phyloP scores from a whole-genome alignment of 2,797 vertebrate species.

The Onychomys torridus region DNA sequence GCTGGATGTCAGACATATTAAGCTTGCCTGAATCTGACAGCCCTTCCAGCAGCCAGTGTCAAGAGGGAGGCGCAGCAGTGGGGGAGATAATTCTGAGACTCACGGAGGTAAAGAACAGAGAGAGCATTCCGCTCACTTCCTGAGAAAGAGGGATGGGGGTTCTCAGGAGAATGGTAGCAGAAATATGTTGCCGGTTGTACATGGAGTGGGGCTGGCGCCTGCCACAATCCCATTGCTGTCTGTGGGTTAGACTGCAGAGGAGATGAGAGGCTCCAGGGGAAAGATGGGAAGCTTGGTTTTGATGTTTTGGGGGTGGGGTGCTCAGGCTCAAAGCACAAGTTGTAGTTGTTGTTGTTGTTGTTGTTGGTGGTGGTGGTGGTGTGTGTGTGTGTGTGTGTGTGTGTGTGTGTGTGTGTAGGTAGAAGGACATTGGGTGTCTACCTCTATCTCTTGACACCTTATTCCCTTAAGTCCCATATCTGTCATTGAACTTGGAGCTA shows the following conservation, averaged over 20 bases:
- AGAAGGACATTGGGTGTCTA: neutral
- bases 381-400: neutral
- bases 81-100: slow-evolving; percentile 19
- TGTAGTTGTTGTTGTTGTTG: neutral
- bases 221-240: neutral
- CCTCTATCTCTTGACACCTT: neutral
- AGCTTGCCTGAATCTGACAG: slow-evolving; percentile 51
- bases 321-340: neutral
- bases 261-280: neutral
- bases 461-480: neutral
- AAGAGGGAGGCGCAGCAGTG: neutral
- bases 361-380: neutral
- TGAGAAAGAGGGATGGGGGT: neutral
- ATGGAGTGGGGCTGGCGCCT: neutral
- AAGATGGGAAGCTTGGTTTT: neutral
- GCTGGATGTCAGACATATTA: slow-evolving; percentile 44
- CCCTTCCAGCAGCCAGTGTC: slow-evolving; percentile 36
- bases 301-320: neutral
- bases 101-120: slow-evolving; percentile 9
- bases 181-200: neutral
- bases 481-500: neutral
- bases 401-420: neutral
- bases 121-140: slow-evolving; percentile 30
- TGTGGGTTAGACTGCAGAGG: neutral
- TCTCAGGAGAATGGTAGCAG: neutral